Conservation (phyloP, 2,797 vertebrate species). For the Brachyrhaphis roseni region DNA sequence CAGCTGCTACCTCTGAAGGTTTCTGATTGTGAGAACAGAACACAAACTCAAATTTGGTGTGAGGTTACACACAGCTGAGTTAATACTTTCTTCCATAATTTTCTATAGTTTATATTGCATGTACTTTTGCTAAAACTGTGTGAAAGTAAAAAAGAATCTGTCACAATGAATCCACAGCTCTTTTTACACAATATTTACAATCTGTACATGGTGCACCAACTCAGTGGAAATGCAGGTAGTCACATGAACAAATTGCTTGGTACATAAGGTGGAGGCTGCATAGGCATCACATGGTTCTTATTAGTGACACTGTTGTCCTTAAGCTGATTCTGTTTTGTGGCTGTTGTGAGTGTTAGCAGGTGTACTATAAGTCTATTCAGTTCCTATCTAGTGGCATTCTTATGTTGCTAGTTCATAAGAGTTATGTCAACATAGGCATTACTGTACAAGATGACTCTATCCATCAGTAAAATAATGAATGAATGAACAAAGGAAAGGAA, state of each 20-base stretch:
- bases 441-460: not conserved
- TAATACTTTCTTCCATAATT: constrained; percentile 1
- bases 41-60: not conserved
- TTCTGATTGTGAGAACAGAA: constrained; percentile 27
- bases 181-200: not conserved
- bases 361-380: not conserved
- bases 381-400: not conserved
- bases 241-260: not conserved
- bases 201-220: not conserved
- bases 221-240: not conserved
- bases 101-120: not conserved
- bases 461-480: not conserved
- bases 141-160: not conserved
- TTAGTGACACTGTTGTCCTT: not conserved
- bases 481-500: not conserved
- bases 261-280: not conserved
- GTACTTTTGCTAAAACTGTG: not conserved
- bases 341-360: not conserved
- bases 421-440: not conserved
- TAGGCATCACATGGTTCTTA: not conserved
- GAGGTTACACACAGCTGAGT: not conserved
- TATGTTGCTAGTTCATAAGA: not conserved
- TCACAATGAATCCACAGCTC: not conserved
- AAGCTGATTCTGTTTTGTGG: not conserved
- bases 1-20: constrained; percentile 49